Evolutionary conservation across 2,797 vertebrate genomes (phyloP).

Genomic region (Rhinogobio ventralis): DNA sequence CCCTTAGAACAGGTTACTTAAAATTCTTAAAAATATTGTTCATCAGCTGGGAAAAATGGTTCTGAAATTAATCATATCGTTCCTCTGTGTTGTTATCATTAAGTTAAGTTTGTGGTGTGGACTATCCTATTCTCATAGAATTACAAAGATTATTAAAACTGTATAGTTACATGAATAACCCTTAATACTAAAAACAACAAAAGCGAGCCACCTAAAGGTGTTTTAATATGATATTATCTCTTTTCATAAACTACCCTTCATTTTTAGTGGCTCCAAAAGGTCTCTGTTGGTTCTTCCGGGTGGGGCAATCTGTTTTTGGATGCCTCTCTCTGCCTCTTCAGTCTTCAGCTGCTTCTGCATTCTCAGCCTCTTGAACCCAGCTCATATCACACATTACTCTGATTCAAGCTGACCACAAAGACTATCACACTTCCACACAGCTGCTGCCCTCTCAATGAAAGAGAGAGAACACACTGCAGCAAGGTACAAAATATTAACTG

Average conservation of each 20-base stretch:
- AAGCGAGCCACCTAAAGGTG: not conserved
- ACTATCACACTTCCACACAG: conserved; percentile 65
- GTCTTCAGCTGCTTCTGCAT: conserved; percentile 75
- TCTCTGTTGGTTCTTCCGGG: not conserved
- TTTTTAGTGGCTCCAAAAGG: conserved; percentile 5
- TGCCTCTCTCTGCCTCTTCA: conserved; percentile 30
- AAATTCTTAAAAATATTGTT: not conserved
- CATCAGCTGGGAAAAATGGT: not conserved
- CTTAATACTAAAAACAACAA: not conserved
- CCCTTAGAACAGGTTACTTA: not conserved
- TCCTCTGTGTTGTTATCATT: not conserved
- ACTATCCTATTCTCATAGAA: not conserved
- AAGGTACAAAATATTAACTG: not conserved
- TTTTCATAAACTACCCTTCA: not conserved
- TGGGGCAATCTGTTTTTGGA: conserved; percentile 28
- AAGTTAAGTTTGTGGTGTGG: not conserved
- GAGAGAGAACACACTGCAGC: not conserved
- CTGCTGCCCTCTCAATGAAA: conserved; percentile 49
- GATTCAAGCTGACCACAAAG: conserved; percentile 73
- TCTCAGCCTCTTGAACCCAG: conserved; percentile 77
- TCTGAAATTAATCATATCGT: not conserved
- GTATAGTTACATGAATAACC: not conserved
- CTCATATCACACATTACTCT: conserved; percentile 70
- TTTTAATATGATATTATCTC: not conserved
- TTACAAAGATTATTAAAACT: not conserved